Base-by-base conservation (phyloP, 2,113 vertebrate species). In the Hippolais icterina region DNA sequence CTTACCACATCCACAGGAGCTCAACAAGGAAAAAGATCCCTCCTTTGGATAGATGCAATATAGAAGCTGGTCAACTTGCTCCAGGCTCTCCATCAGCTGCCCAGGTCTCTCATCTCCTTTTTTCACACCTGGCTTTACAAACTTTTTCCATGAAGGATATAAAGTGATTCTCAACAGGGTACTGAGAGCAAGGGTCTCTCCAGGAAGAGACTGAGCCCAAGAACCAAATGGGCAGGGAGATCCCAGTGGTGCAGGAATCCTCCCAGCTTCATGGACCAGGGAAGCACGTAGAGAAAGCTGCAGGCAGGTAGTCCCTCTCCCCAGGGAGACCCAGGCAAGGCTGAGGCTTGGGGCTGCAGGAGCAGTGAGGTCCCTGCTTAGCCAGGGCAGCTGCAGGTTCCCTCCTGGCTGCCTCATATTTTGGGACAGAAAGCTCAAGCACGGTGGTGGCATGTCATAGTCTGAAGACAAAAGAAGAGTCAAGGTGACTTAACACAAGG, bases 371-470 rank as follows among this genome's bases (percentile, higher is more conserved):
- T 25, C 31, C 12, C 53, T 66, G 44, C 39, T 82, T 0, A 3
- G 28, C 17, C 3, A 1, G 68, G 69, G 37, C 56, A 82, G 89
- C 31, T 60, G 53, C 50, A 25, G 24, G 21, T 59, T 47, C 46
- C 29, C 4, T 6, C 25, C 53, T 56, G 21, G 33, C 56, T 87
- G 54, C 39, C 61, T 52, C 44, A 39, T 3, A 44, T 4, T 12
- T 9, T 10, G 3, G 29, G 4, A 56, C 49, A 46, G 24, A n/a
- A n/a, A 44, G 56, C 25, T 85, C 52, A 59, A 35, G 46, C 31
- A 18, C 15, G 0, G 0, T 11, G 10, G 7, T 37, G 0, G 18
- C 35, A 25, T 1, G 0, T 9, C 1, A 0, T 1, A 16, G n/a
- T 21, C 57, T 91, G 44, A 44, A 84, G n/a, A 21, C 33, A 37